phyloP scores from a whole-genome alignment of 2,888 invertebrate species.

The Mantis religiosa region DNA sequence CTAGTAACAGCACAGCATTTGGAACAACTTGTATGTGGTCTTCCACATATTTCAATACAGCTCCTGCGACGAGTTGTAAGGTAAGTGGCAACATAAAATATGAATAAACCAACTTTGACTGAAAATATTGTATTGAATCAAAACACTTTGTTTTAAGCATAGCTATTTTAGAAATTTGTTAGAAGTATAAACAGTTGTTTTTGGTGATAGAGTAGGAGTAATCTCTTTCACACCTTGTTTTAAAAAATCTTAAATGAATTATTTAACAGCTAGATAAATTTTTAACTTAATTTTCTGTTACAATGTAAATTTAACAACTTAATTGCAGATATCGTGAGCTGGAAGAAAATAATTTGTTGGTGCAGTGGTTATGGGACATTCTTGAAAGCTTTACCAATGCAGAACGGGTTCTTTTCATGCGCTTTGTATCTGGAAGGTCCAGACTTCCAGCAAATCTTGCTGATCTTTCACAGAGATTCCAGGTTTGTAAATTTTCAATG shows the following conservation, averaged over 20 bases:
- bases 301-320: neutral
- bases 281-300: too few species aligned
- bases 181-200: too few species aligned
- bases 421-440: slow-evolving; percentile 63
- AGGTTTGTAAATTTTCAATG: slow-evolving; percentile 42
- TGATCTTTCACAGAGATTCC: slow-evolving; percentile 61
- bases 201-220: too few species aligned
- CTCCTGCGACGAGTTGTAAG: slow-evolving; percentile 58
- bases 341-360: slow-evolving; percentile 56
- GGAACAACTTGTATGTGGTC: slow-evolving; percentile 60
- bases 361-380: slow-evolving; percentile 62
- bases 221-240: too few species aligned
- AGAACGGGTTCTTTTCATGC: slow-evolving; percentile 60
- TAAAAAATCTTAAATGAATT: too few species aligned
- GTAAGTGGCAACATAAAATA: slow-evolving; percentile 40
- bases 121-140: too few species aligned
- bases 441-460: slow-evolving; percentile 60
- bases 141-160: too few species aligned
- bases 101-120: too few species aligned
- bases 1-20: slow-evolving; percentile 56
- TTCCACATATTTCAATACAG: slow-evolving; percentile 56
- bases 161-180: too few species aligned
- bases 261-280: too few species aligned
- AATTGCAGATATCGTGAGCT: slow-evolving; percentile 56
- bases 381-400: slow-evolving; percentile 58